Evolutionary conservation across 1,140 invertebrate species (phyloP).

Genomic region (Scaptomyza pallida): DNA sequence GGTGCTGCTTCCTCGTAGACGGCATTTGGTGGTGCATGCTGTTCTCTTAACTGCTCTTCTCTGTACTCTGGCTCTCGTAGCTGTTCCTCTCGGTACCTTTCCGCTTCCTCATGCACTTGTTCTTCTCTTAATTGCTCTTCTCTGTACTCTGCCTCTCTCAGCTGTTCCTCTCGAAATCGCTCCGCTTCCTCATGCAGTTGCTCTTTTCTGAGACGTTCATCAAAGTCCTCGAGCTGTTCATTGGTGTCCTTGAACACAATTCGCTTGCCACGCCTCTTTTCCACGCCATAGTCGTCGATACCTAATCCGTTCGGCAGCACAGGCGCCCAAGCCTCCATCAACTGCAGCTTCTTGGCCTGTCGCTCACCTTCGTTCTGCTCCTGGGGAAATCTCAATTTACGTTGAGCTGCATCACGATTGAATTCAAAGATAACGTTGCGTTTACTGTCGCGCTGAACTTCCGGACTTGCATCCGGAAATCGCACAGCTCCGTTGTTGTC

Average conservation of each 20-base stretch:
- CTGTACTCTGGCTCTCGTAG: slow-evolving; percentile 9
- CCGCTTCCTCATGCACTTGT: slow-evolving; percentile 10
- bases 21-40: slow-evolving; percentile 47
- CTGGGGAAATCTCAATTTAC: slow-evolving; percentile 73
- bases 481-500: slow-evolving; percentile 43
- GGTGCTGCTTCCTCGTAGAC: slow-evolving; percentile 63
- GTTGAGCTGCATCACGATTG: slow-evolving; percentile 64
- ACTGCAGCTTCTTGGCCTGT: slow-evolving; percentile 33
- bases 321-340: slow-evolving; percentile 55
- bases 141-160: slow-evolving; percentile 12
- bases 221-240: slow-evolving; percentile 47
- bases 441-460: slow-evolving; percentile 37
- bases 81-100: slow-evolving; percentile 5
- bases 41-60: slow-evolving; percentile 14
- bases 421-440: slow-evolving; percentile 61
- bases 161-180: slow-evolving; percentile 5
- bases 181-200: slow-evolving; percentile 12
- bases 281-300: slow-evolving; percentile 36
- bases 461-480: slow-evolving; percentile 67
- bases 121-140: too few relatives aligned
- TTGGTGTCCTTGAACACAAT: slow-evolving; percentile 69
- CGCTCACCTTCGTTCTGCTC: slow-evolving; percentile 33
- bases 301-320: slow-evolving; percentile 58
- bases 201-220: slow-evolving; percentile 13
- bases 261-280: slow-evolving; percentile 60